phyloP scores from a whole-genome alignment of 2,797 vertebrate species.

The Falco berigora region DNA sequence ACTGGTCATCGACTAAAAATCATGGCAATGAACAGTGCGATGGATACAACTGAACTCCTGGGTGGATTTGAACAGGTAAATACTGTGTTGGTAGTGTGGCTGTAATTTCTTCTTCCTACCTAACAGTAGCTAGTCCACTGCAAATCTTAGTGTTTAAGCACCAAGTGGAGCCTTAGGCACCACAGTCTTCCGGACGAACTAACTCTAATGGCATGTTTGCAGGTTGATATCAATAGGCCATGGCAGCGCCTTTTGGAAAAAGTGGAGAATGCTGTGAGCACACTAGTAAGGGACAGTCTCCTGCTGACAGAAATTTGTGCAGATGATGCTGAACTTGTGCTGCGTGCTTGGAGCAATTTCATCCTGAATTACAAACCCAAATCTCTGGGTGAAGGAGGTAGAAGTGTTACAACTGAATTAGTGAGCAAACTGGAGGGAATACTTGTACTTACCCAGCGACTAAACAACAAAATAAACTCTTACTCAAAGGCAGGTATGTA shows the following conservation, averaged over 20 bases:
- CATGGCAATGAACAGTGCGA: conserved; percentile 96
- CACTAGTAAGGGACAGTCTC: conserved; percentile 84
- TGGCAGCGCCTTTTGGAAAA: conserved; percentile 89
- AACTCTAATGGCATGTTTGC: not conserved
- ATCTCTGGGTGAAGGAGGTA: conserved; percentile 76
- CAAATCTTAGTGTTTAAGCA: not conserved
- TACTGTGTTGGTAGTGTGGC: not conserved
- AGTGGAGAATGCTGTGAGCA: conserved; percentile 80
- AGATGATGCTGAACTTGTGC: conserved; percentile 87
- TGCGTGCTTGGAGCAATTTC: conserved; percentile 91
- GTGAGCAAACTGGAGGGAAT: conserved; percentile 91
- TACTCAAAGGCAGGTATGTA: conserved; percentile 74
- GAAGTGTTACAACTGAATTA: conserved; percentile 80
- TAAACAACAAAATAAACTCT: conserved; percentile 91
- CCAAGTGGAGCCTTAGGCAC: not conserved
- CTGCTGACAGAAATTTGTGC: conserved; percentile 82
- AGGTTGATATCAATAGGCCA: conserved; percentile 91
- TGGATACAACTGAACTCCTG: conserved; percentile 95
- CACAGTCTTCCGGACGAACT: not conserved
- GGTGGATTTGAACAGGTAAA: conserved; percentile 96
- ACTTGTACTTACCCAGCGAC: conserved; percentile 85
- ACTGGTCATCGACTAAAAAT: conserved; percentile 86
- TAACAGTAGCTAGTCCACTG: not conserved
- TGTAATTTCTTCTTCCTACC: not conserved
- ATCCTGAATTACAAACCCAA: conserved; percentile 82